Evolutionary conservation across 2,888 invertebrate genomes (phyloP).

Genomic region (Eupithecia exiguata): DNA sequence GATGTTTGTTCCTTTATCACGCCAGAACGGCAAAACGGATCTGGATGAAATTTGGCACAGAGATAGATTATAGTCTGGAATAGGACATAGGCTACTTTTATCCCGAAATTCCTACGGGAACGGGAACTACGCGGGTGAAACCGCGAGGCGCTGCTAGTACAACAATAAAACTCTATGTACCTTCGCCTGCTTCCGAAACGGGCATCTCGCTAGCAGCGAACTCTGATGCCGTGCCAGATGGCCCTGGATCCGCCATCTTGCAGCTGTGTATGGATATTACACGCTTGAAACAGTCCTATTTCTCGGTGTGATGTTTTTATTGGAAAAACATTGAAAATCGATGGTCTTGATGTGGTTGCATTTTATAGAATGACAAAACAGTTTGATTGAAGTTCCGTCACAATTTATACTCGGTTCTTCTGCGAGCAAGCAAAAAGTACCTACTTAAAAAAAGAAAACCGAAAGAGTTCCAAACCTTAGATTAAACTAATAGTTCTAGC

Average conservation of each 20-base stretch:
- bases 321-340: constrained; percentile 34
- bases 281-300: constrained; percentile 63
- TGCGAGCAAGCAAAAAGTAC: constrained; percentile 17
- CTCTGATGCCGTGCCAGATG: constrained; percentile 48
- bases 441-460: neutral
- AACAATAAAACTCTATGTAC: constrained; percentile 21
- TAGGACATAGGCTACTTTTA: too few species aligned
- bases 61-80: too few species aligned
- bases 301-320: constrained; percentile 25
- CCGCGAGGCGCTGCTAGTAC: too few species aligned
- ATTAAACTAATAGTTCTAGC: too few species aligned
- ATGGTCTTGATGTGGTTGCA: constrained; percentile 51
- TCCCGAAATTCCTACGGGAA: too few species aligned
- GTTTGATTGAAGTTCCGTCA: constrained; percentile 18
- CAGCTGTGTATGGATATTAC: constrained; percentile 29
- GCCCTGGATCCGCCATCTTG: constrained; percentile 55
- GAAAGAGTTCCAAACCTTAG: neutral
- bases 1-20: too few species aligned
- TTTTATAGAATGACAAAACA: constrained; percentile 59
- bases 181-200: constrained; percentile 50
- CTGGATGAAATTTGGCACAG: too few species aligned
- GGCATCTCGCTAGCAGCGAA: constrained; percentile 52
- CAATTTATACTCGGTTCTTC: constrained; percentile 26
- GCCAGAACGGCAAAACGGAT: too few species aligned
- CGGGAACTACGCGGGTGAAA: too few species aligned